phyloP scores from a whole-genome alignment of 1,140 invertebrate species.

The Zaprionus ghesquierei region DNA sequence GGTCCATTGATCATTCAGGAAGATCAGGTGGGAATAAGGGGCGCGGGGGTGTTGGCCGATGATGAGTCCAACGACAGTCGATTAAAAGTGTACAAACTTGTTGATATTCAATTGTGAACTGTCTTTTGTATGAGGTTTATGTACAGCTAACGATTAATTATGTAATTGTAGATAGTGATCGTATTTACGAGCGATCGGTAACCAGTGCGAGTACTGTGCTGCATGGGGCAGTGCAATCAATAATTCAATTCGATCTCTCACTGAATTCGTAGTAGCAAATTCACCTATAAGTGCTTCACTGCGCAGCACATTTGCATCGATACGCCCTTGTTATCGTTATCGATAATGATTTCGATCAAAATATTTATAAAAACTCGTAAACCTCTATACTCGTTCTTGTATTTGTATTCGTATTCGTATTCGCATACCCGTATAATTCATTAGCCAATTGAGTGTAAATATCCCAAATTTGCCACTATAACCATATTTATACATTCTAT shows the following conservation, averaged over 20 bases:
- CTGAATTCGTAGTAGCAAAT: not conserved
- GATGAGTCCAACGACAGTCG: not conserved
- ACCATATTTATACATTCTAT: too few species aligned
- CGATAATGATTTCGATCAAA: conserved; percentile 26
- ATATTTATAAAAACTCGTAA: conserved; percentile 21
- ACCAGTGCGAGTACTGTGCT: not conserved
- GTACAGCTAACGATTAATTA: conserved; percentile 37
- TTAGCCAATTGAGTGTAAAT: conserved; percentile 55
- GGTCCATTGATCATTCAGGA: not conserved
- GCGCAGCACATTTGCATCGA: not conserved
- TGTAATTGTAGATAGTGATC: conserved; percentile 7
- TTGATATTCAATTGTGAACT: conserved; percentile 40
- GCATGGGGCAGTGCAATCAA: not conserved
- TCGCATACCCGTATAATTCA: conserved; percentile 20
- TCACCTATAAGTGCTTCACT: conserved; percentile 4
- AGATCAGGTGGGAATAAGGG: not conserved
- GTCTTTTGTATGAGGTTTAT: conserved; percentile 16
- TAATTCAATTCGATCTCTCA: not conserved
- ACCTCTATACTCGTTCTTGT: conserved; percentile 25
- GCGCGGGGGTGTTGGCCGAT: not conserved
- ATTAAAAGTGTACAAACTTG: conserved; percentile 35
- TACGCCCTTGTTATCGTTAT: not conserved
- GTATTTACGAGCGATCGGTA: not conserved
- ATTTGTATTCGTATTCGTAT: not conserved
- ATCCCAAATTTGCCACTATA: conserved; percentile 5